These are phyloP conservation scores for Onchidella celtica DNA, from an alignment of 2,888 invertebrate genomes.

Conservation along the genomic window DNA sequence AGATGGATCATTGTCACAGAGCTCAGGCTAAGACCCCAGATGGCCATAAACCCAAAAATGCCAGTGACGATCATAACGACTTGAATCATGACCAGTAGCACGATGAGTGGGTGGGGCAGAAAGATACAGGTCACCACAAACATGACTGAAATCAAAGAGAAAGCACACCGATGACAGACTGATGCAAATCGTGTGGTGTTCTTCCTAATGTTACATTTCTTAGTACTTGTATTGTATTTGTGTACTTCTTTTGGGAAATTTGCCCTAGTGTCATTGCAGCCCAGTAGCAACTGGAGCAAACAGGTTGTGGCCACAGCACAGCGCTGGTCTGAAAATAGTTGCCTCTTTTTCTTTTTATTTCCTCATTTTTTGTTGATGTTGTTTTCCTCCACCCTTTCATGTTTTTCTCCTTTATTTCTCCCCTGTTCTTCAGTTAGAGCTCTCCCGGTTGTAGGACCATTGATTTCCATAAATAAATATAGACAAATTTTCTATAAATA, in stretches of 20 bases:
- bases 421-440: not conserved
- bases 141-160: conserved; percentile 57
- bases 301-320: too few relatives aligned
- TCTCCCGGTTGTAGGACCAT: not conserved
- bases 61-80: conserved; percentile 72
- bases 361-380: not conserved
- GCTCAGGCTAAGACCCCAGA: conserved; percentile 69
- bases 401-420: not conserved
- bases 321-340: too few relatives aligned
- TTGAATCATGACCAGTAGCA: conserved; percentile 65
- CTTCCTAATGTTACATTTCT: too few relatives aligned
- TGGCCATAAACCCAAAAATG: conserved; percentile 70
- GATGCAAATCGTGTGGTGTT: too few relatives aligned
- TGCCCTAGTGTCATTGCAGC: too few relatives aligned
- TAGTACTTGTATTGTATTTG: too few relatives aligned
- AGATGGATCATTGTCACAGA: conserved; percentile 74
- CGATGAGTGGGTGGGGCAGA: conserved; percentile 71
- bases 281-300: too few relatives aligned
- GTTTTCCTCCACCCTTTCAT: not conserved
- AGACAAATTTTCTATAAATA: too few relatives aligned
- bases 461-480: too few relatives aligned
- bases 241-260: too few relatives aligned
- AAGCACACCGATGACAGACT: too few relatives aligned
- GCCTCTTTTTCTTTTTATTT: not conserved
- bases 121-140: conserved; percentile 70